Percentiles rank a stretch among this genome's conserved stretches.
Conservation (phyloP, 2,797 vertebrate genomes). For the Neosalanx taihuensis region DNA sequence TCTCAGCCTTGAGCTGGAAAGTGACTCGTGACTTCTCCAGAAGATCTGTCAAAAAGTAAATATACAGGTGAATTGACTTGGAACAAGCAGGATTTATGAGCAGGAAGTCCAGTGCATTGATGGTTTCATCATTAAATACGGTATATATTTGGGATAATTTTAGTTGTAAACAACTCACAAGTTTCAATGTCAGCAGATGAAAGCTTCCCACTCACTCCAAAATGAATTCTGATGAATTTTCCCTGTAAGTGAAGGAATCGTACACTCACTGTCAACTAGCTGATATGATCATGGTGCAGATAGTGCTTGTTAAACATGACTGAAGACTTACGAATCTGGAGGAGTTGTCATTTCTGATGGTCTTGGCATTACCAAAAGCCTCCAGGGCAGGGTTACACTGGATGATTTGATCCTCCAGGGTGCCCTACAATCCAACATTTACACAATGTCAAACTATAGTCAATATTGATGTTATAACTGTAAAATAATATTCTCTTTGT, state of each 20-base stretch:
- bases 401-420: constrained; percentile 83
- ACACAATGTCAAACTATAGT: too few relatives aligned
- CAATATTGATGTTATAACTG: too few relatives aligned
- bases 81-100: too few relatives aligned
- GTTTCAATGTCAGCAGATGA: constrained; percentile 83
- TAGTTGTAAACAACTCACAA: constrained; percentile 67
- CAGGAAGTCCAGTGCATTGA: too few relatives aligned
- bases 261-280: not conserved
- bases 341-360: constrained; percentile 78
- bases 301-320: not conserved
- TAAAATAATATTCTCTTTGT: too few relatives aligned
- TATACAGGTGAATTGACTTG: too few relatives aligned
- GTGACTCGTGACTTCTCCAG: constrained; percentile 78
- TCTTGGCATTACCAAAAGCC: constrained; percentile 80
- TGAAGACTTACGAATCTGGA: constrained; percentile 75
- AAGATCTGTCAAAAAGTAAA: constrained; percentile 58
- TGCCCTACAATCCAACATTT: constrained; percentile 61
- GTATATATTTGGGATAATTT: not conserved
- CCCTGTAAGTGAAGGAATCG: constrained; percentile 59
- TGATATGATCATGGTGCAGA: too few relatives aligned
- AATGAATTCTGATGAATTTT: constrained; percentile 89
- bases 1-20: constrained; percentile 75
- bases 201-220: constrained; percentile 81
- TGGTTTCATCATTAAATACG: too few relatives aligned
- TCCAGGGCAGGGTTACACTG: constrained; percentile 79